Percentiles rank a stretch among this genome's conserved stretches.
Conservation (phyloP, 1,140 invertebrate genomes). For the Anthonomus grandis region DNA sequence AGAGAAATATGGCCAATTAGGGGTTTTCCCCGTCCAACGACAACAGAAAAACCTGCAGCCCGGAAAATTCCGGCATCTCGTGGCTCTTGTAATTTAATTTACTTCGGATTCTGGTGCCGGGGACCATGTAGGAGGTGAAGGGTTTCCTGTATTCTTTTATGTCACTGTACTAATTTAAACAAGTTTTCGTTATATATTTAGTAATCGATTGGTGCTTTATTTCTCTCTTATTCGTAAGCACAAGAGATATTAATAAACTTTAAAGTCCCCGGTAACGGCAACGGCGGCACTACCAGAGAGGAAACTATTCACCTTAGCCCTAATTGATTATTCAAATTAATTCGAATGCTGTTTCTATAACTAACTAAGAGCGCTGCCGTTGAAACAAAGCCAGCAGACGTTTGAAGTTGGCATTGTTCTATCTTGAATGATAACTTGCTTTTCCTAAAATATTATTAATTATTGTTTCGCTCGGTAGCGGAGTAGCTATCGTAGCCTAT, state of each 20-base stretch:
- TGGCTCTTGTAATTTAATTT: slow-evolving; percentile 18
- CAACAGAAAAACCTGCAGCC: slow-evolving; percentile 20
- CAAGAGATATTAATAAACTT: slow-evolving; percentile 7
- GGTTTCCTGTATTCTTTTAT: too few relatives aligned
- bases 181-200: too few relatives aligned
- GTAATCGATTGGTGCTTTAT: too few relatives aligned
- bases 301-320: slow-evolving; percentile 17
- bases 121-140: too few relatives aligned
- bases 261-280: slow-evolving; percentile 5
- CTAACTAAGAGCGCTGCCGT: slow-evolving; percentile 16
- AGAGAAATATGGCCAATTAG: slow-evolving; percentile 31
- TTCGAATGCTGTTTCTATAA: slow-evolving; percentile 22
- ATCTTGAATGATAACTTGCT: slow-evolving; percentile 16
- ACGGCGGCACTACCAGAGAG: too few relatives aligned
- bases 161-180: too few relatives aligned
- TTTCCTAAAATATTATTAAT: slow-evolving; percentile 16
- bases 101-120: neutral
- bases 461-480: slow-evolving; percentile 3
- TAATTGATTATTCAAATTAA: slow-evolving; percentile 24
- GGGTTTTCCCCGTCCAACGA: slow-evolving; percentile 18
- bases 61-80: slow-evolving; percentile 7
- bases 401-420: slow-evolving; percentile 19
- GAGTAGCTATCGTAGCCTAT: too few relatives aligned
- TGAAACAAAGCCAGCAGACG: slow-evolving; percentile 13
- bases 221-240: too few relatives aligned